Percentiles rank a stretch among this genome's conserved stretches.
Conservation (phyloP, 2,888 invertebrate genomes). For the Harpalus rubripes region DNA sequence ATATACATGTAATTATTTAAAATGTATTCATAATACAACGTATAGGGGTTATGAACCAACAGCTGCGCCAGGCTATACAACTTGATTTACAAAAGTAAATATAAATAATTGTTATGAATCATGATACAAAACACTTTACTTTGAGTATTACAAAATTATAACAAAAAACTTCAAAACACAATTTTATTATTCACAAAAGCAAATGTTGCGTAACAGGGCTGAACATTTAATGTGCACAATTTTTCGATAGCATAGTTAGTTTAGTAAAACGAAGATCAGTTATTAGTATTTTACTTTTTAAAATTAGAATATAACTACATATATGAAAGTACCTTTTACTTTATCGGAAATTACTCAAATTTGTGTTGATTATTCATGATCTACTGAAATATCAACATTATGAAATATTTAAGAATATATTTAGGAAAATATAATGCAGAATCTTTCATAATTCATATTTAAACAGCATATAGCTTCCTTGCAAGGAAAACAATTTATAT, state of each 20-base stretch:
- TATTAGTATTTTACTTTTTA: neutral
- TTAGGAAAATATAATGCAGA: conserved; percentile 16
- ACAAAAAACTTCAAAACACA: too few relatives aligned
- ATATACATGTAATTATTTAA: too few relatives aligned
- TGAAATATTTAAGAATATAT: conserved; percentile 34
- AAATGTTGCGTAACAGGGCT: neutral
- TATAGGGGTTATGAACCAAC: too few relatives aligned
- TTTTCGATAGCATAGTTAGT: neutral
- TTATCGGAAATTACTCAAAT: conserved; percentile 22
- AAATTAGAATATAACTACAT: neutral
- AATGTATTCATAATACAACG: too few relatives aligned
- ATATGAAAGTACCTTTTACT: neutral
- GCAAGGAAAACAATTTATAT: conserved; percentile 11
- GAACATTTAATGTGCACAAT: neutral
- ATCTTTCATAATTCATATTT: conserved; percentile 27
- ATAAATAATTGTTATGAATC: too few relatives aligned
- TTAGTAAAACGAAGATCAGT: neutral
- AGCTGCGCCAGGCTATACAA: too few relatives aligned
- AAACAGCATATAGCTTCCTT: conserved; percentile 21
- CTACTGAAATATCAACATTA: neutral
- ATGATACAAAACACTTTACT: too few relatives aligned
- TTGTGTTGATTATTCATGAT: neutral
- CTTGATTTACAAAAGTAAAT: too few relatives aligned
- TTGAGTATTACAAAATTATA: too few relatives aligned
- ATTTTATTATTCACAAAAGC: neutral